A percentile compares a stretch with the other conserved stretches of the same genome.
Conservation (phyloP, 2,113 vertebrate genomes). For the Trochalopteron elliotii region DNA sequence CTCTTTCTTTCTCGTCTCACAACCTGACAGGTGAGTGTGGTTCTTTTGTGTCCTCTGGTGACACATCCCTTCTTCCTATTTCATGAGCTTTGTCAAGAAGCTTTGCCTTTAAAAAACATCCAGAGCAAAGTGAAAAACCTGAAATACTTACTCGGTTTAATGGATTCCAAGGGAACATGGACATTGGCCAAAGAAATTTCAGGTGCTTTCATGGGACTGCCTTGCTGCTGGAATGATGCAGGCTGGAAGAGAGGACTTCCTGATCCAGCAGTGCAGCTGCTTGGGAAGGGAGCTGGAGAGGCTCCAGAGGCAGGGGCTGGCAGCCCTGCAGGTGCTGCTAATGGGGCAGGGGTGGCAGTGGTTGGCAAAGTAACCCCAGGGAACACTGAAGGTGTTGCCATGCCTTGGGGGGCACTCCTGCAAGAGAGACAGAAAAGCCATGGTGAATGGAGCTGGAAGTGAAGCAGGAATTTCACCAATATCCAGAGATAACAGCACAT, state of each 20-base stretch:
- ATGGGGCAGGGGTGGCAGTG: background rate
- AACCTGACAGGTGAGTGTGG: no score
- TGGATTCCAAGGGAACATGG: conserved; percentile 87
- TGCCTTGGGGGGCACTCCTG: conserved; percentile 67
- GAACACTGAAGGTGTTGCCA: conserved; percentile 31
- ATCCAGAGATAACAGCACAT: background rate
- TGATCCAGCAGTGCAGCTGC: conserved; percentile 44
- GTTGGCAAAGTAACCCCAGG: conserved; percentile 44
- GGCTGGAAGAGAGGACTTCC: conserved; percentile 82
- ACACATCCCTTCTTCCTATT: background rate
- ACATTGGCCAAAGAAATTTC: conserved; percentile 85
- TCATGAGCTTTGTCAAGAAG: background rate
- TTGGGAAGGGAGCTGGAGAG: conserved; percentile 57
- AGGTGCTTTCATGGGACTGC: conserved; percentile 75
- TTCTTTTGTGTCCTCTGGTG: no score
- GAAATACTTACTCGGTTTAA: conserved; percentile 89
- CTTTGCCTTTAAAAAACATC: background rate
- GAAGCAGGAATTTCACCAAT: background rate
- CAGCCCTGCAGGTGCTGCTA: conserved; percentile 26
- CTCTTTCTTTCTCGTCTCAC: no score
- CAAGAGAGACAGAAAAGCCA: conserved; percentile 9
- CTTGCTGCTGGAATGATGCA: conserved; percentile 72
- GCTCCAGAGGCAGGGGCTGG: conserved; percentile 24
- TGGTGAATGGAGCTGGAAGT: background rate
- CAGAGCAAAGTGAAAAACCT: background rate